Evolutionary conservation across 2,797 vertebrate species (phyloP).

Genomic region (Urosaurus nigricauda): DNA sequence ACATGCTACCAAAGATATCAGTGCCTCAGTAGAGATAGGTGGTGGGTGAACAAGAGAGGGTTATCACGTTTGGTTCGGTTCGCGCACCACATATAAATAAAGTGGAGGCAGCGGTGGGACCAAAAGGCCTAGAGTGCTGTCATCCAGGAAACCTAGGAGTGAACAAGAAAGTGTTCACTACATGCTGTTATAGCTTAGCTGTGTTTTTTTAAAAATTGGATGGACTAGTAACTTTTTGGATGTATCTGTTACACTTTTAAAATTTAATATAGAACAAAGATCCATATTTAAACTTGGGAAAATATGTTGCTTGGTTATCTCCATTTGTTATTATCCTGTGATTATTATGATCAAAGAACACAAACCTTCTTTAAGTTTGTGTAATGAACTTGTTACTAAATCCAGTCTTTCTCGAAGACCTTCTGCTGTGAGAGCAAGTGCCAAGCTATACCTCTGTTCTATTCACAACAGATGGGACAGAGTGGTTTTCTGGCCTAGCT

Average conservation of each 20-base stretch:
- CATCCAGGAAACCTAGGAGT: no score
- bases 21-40: no score
- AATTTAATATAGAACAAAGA: background rate
- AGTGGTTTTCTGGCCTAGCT: constrained; percentile 23
- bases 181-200: background rate
- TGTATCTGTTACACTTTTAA: background rate
- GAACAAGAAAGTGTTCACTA: no score
- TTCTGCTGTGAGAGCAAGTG: constrained; percentile 40
- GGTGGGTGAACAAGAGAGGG: no score
- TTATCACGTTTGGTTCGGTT: no score
- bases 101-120: no score
- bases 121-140: no score
- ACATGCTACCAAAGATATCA: no score
- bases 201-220: background rate
- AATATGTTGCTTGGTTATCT: constrained; percentile 12
- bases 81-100: no score
- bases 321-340: background rate
- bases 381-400: constrained; percentile 17
- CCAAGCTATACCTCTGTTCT: constrained; percentile 19
- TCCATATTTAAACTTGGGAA: background rate
- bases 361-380: constrained; percentile 4
- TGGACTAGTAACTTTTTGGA: background rate
- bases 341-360: constrained; percentile 21
- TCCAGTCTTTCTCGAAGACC: constrained; percentile 11
- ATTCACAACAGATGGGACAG: constrained; percentile 24